These are phyloP conservation scores for Acanthiza pusilla DNA, from an alignment of 2,797 vertebrate genomes.

Conservation along the genomic window DNA sequence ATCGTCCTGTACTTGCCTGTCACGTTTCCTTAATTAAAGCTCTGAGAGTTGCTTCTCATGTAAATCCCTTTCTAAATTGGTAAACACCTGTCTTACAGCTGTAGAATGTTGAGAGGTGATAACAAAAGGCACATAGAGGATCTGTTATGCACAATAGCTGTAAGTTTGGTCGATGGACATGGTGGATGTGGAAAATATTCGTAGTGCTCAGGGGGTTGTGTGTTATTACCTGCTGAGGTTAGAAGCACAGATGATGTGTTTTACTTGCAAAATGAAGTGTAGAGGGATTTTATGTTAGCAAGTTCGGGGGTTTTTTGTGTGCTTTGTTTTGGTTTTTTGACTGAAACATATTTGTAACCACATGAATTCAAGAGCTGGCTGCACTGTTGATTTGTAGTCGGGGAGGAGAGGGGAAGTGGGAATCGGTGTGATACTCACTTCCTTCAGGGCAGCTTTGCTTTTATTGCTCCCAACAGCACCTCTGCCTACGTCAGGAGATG, in stretches of 20 bases:
- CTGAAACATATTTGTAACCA: neutral
- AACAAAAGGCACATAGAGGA: neutral
- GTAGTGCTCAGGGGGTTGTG: neutral
- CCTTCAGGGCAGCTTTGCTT: neutral
- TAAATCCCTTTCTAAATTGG: neutral
- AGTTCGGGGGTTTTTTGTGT: neutral
- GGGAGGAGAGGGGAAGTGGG: slow-evolving; percentile 31
- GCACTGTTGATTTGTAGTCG: neutral
- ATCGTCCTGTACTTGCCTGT: neutral
- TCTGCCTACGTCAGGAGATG: rapidly evolving
- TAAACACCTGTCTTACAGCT: neutral
- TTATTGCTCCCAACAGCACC: neutral
- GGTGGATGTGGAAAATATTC: neutral
- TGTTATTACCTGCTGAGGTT: neutral
- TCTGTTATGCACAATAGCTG: neutral
- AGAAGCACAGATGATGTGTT: neutral
- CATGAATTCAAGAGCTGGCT: neutral
- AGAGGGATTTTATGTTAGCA: neutral
- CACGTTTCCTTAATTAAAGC: slow-evolving; percentile 9
- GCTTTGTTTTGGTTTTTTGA: neutral
- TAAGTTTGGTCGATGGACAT: neutral
- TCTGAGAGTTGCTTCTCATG: neutral
- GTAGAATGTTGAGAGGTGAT: neutral
- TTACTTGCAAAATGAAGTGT: neutral
- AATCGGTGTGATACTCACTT: neutral